Base-by-base conservation (phyloP, 2,797 vertebrate species). In the Menidia menidia region DNA sequence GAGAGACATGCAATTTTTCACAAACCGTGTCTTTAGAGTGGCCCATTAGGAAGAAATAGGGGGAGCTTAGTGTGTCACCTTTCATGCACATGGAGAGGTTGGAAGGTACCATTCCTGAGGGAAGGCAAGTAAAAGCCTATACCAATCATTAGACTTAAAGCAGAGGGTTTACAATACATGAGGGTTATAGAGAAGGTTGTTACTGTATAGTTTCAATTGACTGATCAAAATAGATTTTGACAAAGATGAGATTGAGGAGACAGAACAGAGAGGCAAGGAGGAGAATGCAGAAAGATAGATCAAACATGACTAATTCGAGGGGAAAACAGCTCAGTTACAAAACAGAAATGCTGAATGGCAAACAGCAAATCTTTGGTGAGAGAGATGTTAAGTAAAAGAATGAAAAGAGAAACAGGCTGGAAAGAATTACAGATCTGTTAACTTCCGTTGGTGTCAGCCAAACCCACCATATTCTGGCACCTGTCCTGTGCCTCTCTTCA, bases 11-110 rank as follows among this genome's bases (percentile, higher is more conserved):
- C 96, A 97, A 93, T 95, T 92, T 95, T 91, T 95, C 96, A 99
- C 98, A 95, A 98, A 99, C 98, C 98, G 98, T 99, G 95, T 99
- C 98, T 98, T 99, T 99, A 97, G 98, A 96, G 96, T 98, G 98
- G 96, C 98, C 98, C 98, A 99, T 96, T 96, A 99, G 96, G 98
- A 99, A 99, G 98, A 99, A 99, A 98, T 99, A 99, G 95, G 98
- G 98, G 95, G 98, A 99, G 95, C 97, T 97, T 97, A 99, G 97
- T 95, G 98, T 99, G 97, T 99, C 98, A 97, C 96, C 97, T 99
- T 99, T 99, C 97, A 99, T 98, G 97, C 98, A 99, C 97, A 99
- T 98, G 97, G 98, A 97, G 94, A 99, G 96, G 96, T 97, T 99
- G 97, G 97, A 96, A 96, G 98, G 95, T 94, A 98, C 96, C 96